Conservation (phyloP, 2,888 invertebrate species). For the Metallyticus violacea region DNA sequence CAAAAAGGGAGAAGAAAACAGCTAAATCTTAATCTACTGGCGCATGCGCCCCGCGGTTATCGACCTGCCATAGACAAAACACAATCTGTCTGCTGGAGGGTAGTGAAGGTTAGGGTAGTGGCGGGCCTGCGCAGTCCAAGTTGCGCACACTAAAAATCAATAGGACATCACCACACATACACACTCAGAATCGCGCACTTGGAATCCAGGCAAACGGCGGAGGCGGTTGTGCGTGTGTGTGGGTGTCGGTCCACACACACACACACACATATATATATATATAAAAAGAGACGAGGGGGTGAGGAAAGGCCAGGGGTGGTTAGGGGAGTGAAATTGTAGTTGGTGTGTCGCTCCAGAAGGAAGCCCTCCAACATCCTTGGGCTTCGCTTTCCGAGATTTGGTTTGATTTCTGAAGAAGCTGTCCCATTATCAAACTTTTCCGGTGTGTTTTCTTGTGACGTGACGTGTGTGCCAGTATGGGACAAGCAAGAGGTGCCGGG, state of each 20-base stretch:
- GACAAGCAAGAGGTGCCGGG: background rate
- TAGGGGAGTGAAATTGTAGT: background rate
- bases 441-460: background rate
- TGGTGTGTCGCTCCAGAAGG: background rate
- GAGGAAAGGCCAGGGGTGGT: background rate
- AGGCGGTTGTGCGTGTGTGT: background rate
- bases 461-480: background rate
- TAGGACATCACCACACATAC: conserved; percentile 13
- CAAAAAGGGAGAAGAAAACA: background rate
- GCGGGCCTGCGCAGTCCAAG: conserved; percentile 2
- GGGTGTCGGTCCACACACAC: background rate
- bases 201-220: conserved; percentile 10
- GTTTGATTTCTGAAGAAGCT: background rate
- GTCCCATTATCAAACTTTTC: no score
- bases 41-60: conserved; percentile 12
- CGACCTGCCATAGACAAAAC: conserved; percentile 21
- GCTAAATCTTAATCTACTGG: background rate
- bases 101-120: background rate
- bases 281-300: background rate
- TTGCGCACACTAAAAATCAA: conserved; percentile 22
- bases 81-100: conserved; percentile 12
- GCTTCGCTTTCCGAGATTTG: background rate
- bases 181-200: background rate
- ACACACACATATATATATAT: no score
- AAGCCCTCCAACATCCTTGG: background rate